phyloP scores from a whole-genome alignment of 1,140 invertebrate genomes.

The Ectropis grisescens region DNA sequence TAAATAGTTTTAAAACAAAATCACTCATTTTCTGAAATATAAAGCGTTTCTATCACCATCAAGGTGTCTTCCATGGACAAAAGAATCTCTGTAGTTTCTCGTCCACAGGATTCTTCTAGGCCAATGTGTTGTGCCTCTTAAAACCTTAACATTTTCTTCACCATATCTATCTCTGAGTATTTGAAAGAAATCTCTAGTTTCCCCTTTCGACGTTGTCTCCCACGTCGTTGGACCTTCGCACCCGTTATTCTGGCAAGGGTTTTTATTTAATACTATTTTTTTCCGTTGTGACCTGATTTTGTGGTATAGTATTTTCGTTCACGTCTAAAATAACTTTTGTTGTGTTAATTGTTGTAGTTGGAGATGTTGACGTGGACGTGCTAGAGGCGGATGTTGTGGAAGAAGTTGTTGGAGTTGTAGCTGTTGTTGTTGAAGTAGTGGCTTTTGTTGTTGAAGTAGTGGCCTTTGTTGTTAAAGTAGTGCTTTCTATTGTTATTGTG shows the following conservation, averaged over 20 bases:
- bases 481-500: too few species aligned
- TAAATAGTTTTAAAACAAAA: too few species aligned
- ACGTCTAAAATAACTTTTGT: not conserved
- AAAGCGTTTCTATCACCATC: too few species aligned
- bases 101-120: constrained; percentile 9
- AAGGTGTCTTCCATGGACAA: constrained; percentile 26
- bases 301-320: too few species aligned
- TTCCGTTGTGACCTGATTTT: not conserved
- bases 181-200: constrained; percentile 48
- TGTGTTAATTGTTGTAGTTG: constrained; percentile 2
- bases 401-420: not conserved
- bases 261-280: not conserved
- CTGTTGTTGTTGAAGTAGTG: constrained; percentile 3
- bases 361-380: not conserved
- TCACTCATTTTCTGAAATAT: too few species aligned
- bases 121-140: constrained; percentile 33
- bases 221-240: constrained; percentile 39
- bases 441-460: constrained; percentile 3
- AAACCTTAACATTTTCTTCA: constrained; percentile 11
- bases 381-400: not conserved
- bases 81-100: constrained; percentile 1
- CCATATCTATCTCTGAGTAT: constrained; percentile 28
- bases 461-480: constrained; percentile 4
- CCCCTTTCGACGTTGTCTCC: constrained; percentile 45
- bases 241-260: constrained; percentile 21